Evolutionary conservation across 2,888 invertebrate genomes (phyloP), one percentile per base, ranked within the genome.

Genomic region (Allolobophora icterica): DNA sequence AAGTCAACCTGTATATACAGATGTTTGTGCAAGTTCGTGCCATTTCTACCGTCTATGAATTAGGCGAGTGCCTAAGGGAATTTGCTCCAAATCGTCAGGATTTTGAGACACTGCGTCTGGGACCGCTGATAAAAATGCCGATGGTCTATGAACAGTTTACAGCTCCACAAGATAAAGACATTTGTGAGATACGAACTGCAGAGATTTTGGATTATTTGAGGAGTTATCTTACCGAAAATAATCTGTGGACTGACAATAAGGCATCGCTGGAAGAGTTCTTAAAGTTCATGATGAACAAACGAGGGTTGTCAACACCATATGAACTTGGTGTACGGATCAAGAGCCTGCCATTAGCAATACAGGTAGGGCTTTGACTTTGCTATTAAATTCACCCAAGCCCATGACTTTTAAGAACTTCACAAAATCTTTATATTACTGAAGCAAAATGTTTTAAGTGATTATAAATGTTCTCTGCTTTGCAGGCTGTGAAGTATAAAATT

Each of bases 121-220:
- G 95, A 1, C 95, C 95, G 1, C 91, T 95, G n/a, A 94, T 94
- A 84, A 92, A 94, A 42, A 93, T 94, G 90, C 95, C 95, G 0
- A 90, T 94, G 5, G 93, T 95, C 24, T 94, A 93, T 89, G 93
- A 94, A 45, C 92, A 93, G 92, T 95, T 95, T 93, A 94, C 45
- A 40, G 91, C 45, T 91, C 94, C 94, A 13, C 92, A 93, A 45
- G 94, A 94, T 90, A 94, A 94, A 89, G 93, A 93, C 35, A 93
- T 94, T 84, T 94, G 94, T 33, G 93, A 94, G 58, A 94, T 95
- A n/a, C 93, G 94, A 4, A 94, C 94, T 15, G 92, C 93, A 35
- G 94, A 94, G 91, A 92, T 95, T 24, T 90, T 94, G 90, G 93
- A 94, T 40, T 42, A 58, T 34, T 92, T 94, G 40, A 91, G 93